Evolutionary conservation across 2,113 vertebrate species (phyloP).

Genomic region (Seriola aureovittata): DNA sequence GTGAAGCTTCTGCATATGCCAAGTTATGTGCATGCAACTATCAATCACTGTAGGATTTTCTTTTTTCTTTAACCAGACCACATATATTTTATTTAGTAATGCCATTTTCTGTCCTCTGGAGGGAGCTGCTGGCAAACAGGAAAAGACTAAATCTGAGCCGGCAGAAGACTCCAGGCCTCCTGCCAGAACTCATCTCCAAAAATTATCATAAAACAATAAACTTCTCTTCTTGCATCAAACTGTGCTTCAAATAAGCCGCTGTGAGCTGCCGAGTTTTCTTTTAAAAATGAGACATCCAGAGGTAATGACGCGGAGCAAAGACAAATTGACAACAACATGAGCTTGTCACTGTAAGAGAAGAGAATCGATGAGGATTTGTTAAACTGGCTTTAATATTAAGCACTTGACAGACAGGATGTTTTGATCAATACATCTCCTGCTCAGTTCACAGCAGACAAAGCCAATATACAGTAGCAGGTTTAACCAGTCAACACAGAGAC

Average conservation of each 20-base stretch:
- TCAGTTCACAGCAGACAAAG: conserved; percentile 22
- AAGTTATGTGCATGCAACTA: background rate
- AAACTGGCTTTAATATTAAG: conserved; percentile 60
- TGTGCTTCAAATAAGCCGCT: background rate
- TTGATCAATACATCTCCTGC: conserved; percentile 30
- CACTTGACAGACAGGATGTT: conserved; percentile 45
- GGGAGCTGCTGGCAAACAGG: conserved; percentile 34
- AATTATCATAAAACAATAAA: background rate
- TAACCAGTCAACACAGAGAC: conserved; percentile 22
- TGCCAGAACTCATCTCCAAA: background rate
- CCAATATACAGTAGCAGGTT: conserved; percentile 47
- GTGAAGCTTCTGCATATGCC: background rate
- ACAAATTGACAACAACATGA: background rate
- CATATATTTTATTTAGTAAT: background rate
- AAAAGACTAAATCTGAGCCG: background rate
- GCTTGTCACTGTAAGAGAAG: conserved; percentile 3
- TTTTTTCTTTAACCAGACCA: background rate
- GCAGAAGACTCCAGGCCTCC: background rate
- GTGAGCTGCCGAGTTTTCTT: background rate
- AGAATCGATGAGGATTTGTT: conserved; percentile 34
- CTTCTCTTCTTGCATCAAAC: background rate
- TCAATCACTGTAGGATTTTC: background rate
- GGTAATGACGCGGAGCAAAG: background rate
- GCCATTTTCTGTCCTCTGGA: conserved; percentile 23
- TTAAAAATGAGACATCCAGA: background rate